Evolutionary conservation across 2,797 vertebrate species (phyloP), one percentile per base, ranked within the genome.

Genomic region (Pogonophryne albipinna): DNA sequence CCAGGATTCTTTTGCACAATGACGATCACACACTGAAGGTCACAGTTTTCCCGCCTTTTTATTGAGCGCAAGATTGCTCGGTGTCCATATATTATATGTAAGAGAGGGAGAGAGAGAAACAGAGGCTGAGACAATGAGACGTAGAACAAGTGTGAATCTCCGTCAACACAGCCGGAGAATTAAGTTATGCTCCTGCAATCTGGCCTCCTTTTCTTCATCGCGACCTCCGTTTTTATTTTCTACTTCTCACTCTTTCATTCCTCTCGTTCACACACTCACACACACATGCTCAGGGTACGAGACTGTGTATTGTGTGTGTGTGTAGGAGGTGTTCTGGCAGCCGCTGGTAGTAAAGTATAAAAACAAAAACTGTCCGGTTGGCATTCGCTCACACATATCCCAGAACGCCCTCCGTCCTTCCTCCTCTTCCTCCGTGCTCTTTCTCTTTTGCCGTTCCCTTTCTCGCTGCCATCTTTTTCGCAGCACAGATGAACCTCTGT

Each of bases 401-500:
- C 84, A 84, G 79, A 68, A 70, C 51, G 68, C 66, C 87, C 89
- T 88, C 74, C 70, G 78, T 88, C 85, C 85, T 88, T 77, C 68
- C 73, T 73, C 74, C 59, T 78, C 77, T 42, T 81, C 65, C 78
- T 80, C 73, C 41, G 1, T 66, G 14, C 83, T 83, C 63, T 74
- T 80, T 81, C 70, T 84, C 58, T 38, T 23, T 68, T 51, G 47
- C 80, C 61, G 16, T 85, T 71, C 71, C 49, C 59, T 84, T 76
- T 78, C 71, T 82, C 72, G 56, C 65, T 80, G 74, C 79, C 83
- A 79, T 89, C 56, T 83, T 84, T 82, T 84, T 92, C 84, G 1
- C 90, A 87, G 89, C 87, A 86, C 89, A 93, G 91, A 88, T 89
- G 92, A 93, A 90, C 82, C 87, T 85, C 75, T 85, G 69, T 85